These are phyloP conservation scores for Epistrophe eligans DNA, from an alignment of 2,888 invertebrate genomes.

Conservation along the genomic window DNA sequence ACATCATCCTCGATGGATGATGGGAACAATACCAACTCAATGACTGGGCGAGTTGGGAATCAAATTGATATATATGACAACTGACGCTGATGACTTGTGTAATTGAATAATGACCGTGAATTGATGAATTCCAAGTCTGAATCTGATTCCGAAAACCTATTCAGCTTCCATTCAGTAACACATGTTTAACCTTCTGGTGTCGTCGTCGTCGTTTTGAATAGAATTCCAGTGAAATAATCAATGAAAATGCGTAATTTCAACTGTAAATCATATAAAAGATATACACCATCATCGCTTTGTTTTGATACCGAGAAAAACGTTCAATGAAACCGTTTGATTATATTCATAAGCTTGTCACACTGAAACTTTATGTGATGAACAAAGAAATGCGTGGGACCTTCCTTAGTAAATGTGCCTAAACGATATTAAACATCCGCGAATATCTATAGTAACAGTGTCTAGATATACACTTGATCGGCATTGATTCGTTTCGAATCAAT, in stretches of 20 bases:
- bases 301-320: slow-evolving; percentile 52
- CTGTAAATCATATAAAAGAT: not conserved
- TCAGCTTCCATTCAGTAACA: slow-evolving; percentile 29
- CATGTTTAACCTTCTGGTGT: slow-evolving; percentile 33
- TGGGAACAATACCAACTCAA: slow-evolving; percentile 49
- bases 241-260: slow-evolving; percentile 38
- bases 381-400: slow-evolving; percentile 23
- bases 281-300: slow-evolving; percentile 30
- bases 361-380: not conserved
- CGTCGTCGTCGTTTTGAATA: not conserved
- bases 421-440: slow-evolving; percentile 35
- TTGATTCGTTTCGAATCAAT: slow-evolving; percentile 71
- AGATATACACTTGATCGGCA: slow-evolving; percentile 41
- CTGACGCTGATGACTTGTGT: slow-evolving; percentile 62
- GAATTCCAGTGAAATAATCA: slow-evolving; percentile 70
- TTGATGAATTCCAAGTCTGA: slow-evolving; percentile 34
- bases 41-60: slow-evolving; percentile 61
- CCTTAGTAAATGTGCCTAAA: not conserved
- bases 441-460: not conserved
- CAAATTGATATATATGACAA: slow-evolving; percentile 64
- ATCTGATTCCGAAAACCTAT: slow-evolving; percentile 12
- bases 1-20: slow-evolving; percentile 15
- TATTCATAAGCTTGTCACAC: not conserved
- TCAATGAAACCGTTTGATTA: slow-evolving; percentile 5
- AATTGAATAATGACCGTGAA: slow-evolving; percentile 72